Base-by-base conservation (phyloP, 37 sponge, comb jelly and placozoan species). In the Axinella damicornis region DNA sequence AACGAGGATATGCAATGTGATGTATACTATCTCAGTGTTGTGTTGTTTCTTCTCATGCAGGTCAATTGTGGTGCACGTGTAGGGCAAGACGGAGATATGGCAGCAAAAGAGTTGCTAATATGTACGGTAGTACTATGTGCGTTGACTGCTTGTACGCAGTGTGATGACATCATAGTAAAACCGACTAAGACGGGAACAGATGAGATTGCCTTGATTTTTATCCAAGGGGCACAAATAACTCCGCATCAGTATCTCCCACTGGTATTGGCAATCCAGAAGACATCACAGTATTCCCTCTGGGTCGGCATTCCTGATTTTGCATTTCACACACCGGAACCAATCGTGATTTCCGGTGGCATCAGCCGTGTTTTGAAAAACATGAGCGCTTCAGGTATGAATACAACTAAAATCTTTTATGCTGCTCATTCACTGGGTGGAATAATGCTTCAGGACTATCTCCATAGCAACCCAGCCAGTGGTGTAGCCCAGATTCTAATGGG, bases 341-440 rank as follows among this genome's bases (percentile, higher is more conserved):
- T 95, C 9, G 87, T 38, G 1, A 65, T 95, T 15, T 25, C 59
- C 17, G 46, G 60, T 11, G 84, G 84, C 12, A 83, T 95, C 2
- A n/a, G 39, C 21, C 52, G 81, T 14, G 73, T 95, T 18, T 31
- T 90, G 55, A 57, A 82, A 20, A 62, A 80, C 32, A 78, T 92
- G 84, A 57, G 1, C 0, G 67, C 36, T 22, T 22, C 55, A 30
- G 90, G 92, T 14, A 92, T 95, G 96, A 85, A 80, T 38, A 58
- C 66, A 33, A 39, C 66, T 0, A 57, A 57, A 30, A 13, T 83
- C 21, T 57, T 86, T 36, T 82, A 80, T 37, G 85, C 80, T 34
- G 96, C 88, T 37, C 96, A 95, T 55, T 92, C 95, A 0, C 69
- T 86, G 22, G 96, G 96, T 24, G 96, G 92, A 18, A 69, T 58